phyloP scores from a whole-genome alignment of 2,888 invertebrate genomes.

The Metopia argyrocephala region DNA sequence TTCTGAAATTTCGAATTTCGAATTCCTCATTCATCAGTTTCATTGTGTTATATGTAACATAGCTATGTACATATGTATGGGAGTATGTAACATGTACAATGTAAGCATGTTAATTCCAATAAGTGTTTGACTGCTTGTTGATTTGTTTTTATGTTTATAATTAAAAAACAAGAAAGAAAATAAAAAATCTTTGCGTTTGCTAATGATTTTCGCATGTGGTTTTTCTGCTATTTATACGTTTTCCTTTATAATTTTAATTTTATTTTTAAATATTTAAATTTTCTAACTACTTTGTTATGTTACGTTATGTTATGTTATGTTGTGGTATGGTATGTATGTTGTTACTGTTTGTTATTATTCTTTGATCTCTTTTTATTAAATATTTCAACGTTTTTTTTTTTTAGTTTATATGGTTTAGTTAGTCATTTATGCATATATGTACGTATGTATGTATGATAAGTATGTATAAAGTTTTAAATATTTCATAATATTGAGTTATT shows the following conservation, averaged over 20 bases:
- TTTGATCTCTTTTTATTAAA: slow-evolving; percentile 3
- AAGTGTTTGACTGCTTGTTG: background rate
- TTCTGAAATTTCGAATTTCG: background rate
- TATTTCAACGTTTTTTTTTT: slow-evolving; percentile 2
- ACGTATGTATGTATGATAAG: background rate
- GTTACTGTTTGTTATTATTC: slow-evolving; percentile 18
- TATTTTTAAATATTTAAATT: slow-evolving; percentile 39
- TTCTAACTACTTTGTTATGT: slow-evolving; percentile 41
- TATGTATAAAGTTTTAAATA: slow-evolving; percentile 36
- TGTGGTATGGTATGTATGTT: background rate
- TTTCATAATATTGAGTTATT: slow-evolving; percentile 14
- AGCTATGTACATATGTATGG: background rate
- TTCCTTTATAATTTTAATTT: slow-evolving; percentile 1
- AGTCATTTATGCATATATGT: slow-evolving; percentile 11
- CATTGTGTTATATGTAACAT: background rate
- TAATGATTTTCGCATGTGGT: background rate
- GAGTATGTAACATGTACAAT: no score
- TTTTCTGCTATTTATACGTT: background rate
- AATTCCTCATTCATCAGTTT: background rate
- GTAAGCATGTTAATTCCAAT: slow-evolving; percentile 15
- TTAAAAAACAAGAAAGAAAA: no score
- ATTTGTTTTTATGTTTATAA: background rate
- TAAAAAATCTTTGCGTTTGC: no score
- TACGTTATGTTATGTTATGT: no score
- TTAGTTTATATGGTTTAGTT: background rate